Evolutionary conservation across 2,888 invertebrate genomes (phyloP).

Genomic region (Epinotia ramella): DNA sequence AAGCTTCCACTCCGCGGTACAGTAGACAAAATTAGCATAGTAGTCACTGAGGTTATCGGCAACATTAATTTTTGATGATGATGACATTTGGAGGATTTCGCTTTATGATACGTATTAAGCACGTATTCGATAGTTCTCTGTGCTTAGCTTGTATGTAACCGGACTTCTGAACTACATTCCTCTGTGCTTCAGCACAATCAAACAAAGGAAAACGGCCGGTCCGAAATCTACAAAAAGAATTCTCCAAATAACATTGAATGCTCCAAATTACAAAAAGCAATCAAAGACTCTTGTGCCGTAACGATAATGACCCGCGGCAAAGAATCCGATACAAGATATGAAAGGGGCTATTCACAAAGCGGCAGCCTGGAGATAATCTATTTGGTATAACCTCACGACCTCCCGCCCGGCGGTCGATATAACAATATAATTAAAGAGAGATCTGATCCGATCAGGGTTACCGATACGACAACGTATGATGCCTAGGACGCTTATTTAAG

Average conservation of each 20-base stretch:
- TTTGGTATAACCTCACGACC: conserved; percentile 84
- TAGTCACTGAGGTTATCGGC: too few species aligned
- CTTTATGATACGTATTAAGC: too few species aligned
- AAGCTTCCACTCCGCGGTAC: too few species aligned
- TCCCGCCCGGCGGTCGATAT: conserved; percentile 70
- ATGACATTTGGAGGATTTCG: too few species aligned
- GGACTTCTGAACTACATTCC: conserved; percentile 7
- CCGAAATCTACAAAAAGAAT: conserved; percentile 67
- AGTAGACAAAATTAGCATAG: too few species aligned
- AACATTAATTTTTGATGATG: too few species aligned
- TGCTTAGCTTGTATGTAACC: background rate
- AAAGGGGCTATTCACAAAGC: conserved; percentile 71
- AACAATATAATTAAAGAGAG: conserved; percentile 85
- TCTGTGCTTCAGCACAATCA: conserved; percentile 53
- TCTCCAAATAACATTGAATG: conserved; percentile 73
- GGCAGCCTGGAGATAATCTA: conserved; percentile 83
- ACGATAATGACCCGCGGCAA: conserved; percentile 75
- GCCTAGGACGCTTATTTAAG: conserved; percentile 32
- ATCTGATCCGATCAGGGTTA: conserved; percentile 60
- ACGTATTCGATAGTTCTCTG: too few species aligned
- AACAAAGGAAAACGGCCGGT: conserved; percentile 55
- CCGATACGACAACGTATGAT: conserved; percentile 38
- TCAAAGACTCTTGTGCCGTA: conserved; percentile 72
- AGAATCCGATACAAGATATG: conserved; percentile 75
- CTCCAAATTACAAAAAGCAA: conserved; percentile 77